Conservation (phyloP, 2,113 vertebrate genomes). For the Nyctibius bracteatus region DNA sequence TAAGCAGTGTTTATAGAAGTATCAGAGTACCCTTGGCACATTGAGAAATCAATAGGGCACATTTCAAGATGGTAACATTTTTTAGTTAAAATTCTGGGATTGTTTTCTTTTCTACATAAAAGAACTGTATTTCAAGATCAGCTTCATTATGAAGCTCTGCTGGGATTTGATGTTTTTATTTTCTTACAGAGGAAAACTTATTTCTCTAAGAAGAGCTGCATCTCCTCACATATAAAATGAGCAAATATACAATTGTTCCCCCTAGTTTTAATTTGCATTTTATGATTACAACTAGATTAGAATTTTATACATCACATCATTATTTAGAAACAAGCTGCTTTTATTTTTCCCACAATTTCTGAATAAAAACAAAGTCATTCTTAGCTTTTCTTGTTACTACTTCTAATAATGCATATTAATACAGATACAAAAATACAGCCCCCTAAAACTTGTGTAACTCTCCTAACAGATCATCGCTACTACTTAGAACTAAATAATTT, state of each 20-base stretch:
- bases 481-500: background rate
- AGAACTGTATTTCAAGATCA: constrained; percentile 6
- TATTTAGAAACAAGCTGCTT: constrained; percentile 2
- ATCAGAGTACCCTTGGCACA: background rate
- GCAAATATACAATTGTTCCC: background rate
- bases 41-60: background rate
- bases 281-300: constrained; percentile 14
- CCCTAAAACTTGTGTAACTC: background rate
- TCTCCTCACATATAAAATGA: background rate
- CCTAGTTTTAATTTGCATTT: constrained; percentile 44
- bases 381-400: background rate
- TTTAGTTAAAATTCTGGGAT: constrained; percentile 1
- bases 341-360: background rate
- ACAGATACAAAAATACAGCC: background rate
- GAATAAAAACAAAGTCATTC: background rate
- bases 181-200: constrained; percentile 3
- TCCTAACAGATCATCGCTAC: background rate
- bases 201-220: background rate
- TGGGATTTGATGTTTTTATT: constrained; percentile 19
- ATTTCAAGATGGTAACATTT: background rate
- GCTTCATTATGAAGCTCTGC: constrained; percentile 13
- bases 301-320: background rate
- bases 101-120: background rate
- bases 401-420: background rate
- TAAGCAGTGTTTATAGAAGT: background rate